Percentiles rank a stretch among this genome's conserved stretches.
phyloP scores from a whole-genome alignment of 2,888 invertebrate species.

The Onchidella celtica region DNA sequence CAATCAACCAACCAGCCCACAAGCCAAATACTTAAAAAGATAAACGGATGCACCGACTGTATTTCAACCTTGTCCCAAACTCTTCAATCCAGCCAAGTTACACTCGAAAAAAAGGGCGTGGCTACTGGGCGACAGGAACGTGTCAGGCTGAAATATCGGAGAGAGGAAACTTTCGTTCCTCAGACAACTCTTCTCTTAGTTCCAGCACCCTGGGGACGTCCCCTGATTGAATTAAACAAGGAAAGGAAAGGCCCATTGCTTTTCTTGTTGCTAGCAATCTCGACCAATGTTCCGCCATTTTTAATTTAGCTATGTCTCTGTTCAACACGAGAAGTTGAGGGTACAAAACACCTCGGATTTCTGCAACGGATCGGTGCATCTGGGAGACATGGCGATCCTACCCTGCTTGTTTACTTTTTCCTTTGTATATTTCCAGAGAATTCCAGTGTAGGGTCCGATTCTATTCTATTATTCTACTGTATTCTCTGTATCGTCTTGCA shows the following conservation, averaged over 20 bases:
- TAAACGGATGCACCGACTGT: too few relatives aligned
- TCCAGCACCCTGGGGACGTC: slow-evolving; percentile 12
- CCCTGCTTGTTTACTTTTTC: too few relatives aligned
- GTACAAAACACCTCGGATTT: not conserved
- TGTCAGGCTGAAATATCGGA: slow-evolving; percentile 25
- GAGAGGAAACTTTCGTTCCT: slow-evolving; percentile 37
- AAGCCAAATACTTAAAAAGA: too few relatives aligned
- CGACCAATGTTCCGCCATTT: slow-evolving; percentile 46
- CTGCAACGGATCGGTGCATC: not conserved
- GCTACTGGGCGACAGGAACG: not conserved
- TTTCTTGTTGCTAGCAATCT: slow-evolving; percentile 43
- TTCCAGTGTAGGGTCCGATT: too few relatives aligned
- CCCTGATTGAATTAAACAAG: slow-evolving; percentile 45
- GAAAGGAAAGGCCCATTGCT: slow-evolving; percentile 25
- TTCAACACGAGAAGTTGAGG: not conserved
- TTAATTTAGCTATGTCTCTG: slow-evolving; percentile 35
- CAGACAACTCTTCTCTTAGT: slow-evolving; percentile 1
- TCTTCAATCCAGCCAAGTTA: too few relatives aligned
- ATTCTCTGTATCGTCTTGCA: too few relatives aligned
- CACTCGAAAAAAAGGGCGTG: too few relatives aligned
- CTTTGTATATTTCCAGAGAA: too few relatives aligned
- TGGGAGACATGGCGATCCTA: too few relatives aligned
- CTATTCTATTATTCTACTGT: too few relatives aligned
- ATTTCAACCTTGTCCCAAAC: too few relatives aligned
- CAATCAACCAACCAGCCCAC: too few relatives aligned